Conservation (phyloP, 2,797 vertebrate species). For the Buphagus erythrorhynchus region DNA sequence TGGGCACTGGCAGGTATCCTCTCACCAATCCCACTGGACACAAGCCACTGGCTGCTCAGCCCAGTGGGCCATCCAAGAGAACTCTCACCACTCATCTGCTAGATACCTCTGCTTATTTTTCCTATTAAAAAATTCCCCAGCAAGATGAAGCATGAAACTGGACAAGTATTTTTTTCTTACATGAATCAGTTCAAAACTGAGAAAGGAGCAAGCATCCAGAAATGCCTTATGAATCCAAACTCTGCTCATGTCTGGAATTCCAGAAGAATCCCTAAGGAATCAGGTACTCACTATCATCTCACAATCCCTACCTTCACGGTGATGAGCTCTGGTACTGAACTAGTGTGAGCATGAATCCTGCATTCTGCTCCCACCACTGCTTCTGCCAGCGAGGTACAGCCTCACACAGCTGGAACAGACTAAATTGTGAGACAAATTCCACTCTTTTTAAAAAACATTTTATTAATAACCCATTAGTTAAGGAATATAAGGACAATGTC, state of each 20-base stretch:
- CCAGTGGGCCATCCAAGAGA: neutral
- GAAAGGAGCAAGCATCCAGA: neutral
- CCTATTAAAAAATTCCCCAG: neutral
- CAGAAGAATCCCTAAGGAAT: neutral
- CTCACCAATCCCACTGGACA: fast-evolving
- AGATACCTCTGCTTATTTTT: neutral
- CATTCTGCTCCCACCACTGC: neutral
- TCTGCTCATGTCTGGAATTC: neutral
- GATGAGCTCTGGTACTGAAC: neutral
- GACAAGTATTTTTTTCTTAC: neutral
- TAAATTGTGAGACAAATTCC: neutral
- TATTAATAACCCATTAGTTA: constrained; percentile 77
- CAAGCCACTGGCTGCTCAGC: neutral
- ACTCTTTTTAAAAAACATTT: constrained; percentile 53
- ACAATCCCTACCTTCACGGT: fast-evolving
- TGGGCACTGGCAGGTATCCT: neutral
- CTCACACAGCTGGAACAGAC: neutral
- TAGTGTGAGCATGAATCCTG: neutral
- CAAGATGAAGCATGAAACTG: neutral
- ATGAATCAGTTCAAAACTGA: neutral
- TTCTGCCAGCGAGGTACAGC: neutral
- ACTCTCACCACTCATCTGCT: neutral
- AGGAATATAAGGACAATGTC: constrained; percentile 74
- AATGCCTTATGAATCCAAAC: neutral
- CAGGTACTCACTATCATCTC: neutral